Evolutionary conservation across 92 coral and sea anemone genomes (phyloP).

Genomic region (Muricea muricata): DNA sequence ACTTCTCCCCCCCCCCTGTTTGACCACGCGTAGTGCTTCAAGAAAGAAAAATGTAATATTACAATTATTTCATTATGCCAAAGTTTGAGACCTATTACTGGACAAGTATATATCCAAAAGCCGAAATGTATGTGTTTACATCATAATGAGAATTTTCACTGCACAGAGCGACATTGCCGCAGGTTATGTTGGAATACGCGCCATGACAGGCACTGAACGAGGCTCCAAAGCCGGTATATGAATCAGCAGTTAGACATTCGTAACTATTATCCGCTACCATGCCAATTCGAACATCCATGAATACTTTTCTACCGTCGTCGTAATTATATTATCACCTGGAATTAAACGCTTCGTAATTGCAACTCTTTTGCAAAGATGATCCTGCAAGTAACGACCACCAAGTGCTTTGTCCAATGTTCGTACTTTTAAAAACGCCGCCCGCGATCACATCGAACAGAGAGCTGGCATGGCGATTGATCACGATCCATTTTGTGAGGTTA

Average conservation of each 20-base stretch:
- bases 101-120: constrained; percentile 24
- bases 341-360: constrained; percentile 8
- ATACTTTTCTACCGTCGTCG: too few species aligned
- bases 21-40: background rate
- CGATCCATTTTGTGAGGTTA: background rate
- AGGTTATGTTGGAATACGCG: too few species aligned
- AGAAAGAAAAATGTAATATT: background rate
- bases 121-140: background rate
- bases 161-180: constrained; percentile 8
- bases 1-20: too few species aligned
- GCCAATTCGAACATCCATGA: background rate
- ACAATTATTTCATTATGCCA: background rate
- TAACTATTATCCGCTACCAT: background rate
- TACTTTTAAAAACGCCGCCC: background rate
- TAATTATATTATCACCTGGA: too few species aligned
- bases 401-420: constrained; percentile 28
- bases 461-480: background rate
- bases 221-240: background rate
- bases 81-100: background rate
- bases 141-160: background rate
- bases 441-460: background rate
- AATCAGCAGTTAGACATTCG: background rate
- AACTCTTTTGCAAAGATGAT: constrained; percentile 5
- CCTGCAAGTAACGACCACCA: constrained; percentile 33
- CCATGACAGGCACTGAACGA: background rate